A percentile compares a stretch with the other conserved stretches of the same genome.
Evolutionary conservation across 2,113 vertebrate genomes (phyloP).

Genomic region (Hemichromis elongatus): DNA sequence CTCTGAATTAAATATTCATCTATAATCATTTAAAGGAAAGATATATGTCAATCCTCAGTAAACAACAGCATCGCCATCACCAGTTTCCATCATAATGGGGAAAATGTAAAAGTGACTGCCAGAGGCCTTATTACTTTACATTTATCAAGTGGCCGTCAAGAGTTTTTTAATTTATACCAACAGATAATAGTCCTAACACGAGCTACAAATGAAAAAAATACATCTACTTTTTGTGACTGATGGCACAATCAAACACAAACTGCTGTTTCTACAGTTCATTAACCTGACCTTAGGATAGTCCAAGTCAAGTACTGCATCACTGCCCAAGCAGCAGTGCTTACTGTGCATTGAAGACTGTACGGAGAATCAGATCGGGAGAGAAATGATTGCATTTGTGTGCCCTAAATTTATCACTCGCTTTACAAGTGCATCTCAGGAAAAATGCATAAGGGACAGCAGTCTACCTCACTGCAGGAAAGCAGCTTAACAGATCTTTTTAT

Average conservation of each 20-base stretch:
- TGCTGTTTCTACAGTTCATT: not conserved
- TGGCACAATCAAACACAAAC: not conserved
- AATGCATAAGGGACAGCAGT: not conserved
- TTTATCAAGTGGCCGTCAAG: not conserved
- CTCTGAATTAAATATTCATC: not conserved
- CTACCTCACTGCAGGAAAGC: not conserved
- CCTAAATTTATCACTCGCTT: constrained; percentile 38
- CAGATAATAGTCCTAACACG: not conserved
- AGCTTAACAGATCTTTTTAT: constrained; percentile 40
- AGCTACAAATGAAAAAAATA: not conserved
- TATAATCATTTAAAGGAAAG: not conserved
- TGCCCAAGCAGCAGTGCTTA: not conserved
- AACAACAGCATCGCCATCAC: not conserved
- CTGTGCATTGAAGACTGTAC: not conserved
- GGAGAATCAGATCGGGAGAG: not conserved
- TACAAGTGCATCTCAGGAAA: not conserved
- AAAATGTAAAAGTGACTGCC: not conserved
- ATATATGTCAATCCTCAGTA: not conserved
- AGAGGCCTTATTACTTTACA: not conserved
- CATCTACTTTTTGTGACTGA: not conserved
- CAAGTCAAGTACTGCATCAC: not conserved
- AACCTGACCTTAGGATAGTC: not conserved
- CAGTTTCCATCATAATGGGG: not conserved
- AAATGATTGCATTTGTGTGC: not conserved
- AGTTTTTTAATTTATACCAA: not conserved